A percentile compares a stretch with the other conserved stretches of the same genome.
These are phyloP conservation scores for Palaemon carinicauda DNA, from an alignment of 1,140 invertebrate species.

Conservation along the genomic window DNA sequence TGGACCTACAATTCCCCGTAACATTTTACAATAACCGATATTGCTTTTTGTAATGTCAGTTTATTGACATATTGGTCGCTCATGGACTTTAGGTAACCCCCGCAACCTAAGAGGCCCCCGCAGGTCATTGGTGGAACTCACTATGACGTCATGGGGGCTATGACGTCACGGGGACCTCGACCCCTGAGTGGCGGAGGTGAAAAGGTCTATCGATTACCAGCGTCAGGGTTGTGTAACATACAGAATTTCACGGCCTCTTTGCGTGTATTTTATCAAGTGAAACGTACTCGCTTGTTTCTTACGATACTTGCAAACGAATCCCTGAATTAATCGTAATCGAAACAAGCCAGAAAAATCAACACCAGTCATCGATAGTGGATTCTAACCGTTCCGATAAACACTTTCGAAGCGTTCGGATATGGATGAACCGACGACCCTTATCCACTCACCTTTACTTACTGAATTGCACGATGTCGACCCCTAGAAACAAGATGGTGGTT, in stretches of 20 bases:
- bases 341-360: background rate
- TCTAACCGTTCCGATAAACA: background rate
- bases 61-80: too few species aligned
- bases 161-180: conserved; percentile 50
- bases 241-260: background rate
- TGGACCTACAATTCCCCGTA: too few species aligned
- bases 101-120: background rate
- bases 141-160: conserved; percentile 32
- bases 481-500: conserved; percentile 39
- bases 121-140: conserved; percentile 6
- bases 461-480: conserved; percentile 12
- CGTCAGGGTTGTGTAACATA: conserved; percentile 23
- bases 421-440: conserved; percentile 44
- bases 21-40: too few species aligned
- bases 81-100: conserved; percentile 25
- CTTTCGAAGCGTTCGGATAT: conserved; percentile 32
- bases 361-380: background rate
- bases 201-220: conserved; percentile 48
- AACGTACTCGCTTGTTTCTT: background rate
- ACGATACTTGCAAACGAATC: background rate
- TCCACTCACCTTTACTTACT: conserved; percentile 44
- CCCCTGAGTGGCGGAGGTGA: conserved; percentile 53
- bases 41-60: too few species aligned
- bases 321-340: background rate
- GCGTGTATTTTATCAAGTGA: background rate